Evolutionary conservation across 2,113 vertebrate species (phyloP).

Genomic region (Charina bottae): DNA sequence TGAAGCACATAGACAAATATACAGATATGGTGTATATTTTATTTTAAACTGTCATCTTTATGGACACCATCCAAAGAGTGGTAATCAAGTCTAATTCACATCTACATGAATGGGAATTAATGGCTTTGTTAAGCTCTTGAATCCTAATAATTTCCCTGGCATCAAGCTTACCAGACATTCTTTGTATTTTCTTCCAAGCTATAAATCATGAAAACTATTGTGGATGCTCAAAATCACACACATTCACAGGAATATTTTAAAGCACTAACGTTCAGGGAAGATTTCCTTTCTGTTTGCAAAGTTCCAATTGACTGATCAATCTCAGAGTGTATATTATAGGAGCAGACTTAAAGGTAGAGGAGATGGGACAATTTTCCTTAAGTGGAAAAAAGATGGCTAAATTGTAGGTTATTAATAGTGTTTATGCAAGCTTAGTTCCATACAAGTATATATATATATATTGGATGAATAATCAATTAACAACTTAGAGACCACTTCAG

Average conservation of each 20-base stretch:
- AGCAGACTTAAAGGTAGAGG: not conserved
- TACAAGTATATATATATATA: no score
- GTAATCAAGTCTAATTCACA: conserved; percentile 21
- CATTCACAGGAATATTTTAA: not conserved
- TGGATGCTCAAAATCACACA: not conserved
- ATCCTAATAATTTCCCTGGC: not conserved
- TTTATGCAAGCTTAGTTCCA: no score
- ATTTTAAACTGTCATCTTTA: not conserved
- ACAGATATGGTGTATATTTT: not conserved
- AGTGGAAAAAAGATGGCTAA: no score
- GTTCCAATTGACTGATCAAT: not conserved
- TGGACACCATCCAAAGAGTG: not conserved
- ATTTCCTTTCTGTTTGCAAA: not conserved
- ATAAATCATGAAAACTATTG: not conserved
- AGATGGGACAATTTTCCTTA: not conserved
- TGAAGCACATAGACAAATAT: not conserved
- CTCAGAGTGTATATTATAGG: no score
- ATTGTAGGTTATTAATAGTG: no score
- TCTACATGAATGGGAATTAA: conserved; percentile 16
- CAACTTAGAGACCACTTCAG: not conserved
- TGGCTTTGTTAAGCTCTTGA: not conserved
- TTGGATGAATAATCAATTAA: no score
- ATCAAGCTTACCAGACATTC: no score
- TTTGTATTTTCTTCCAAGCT: not conserved
- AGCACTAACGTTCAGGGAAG: not conserved